Percentiles rank a stretch among this genome's conserved stretches.
phyloP scores from a whole-genome alignment of 2,797 vertebrate genomes.

The Ceyx erithaca region DNA sequence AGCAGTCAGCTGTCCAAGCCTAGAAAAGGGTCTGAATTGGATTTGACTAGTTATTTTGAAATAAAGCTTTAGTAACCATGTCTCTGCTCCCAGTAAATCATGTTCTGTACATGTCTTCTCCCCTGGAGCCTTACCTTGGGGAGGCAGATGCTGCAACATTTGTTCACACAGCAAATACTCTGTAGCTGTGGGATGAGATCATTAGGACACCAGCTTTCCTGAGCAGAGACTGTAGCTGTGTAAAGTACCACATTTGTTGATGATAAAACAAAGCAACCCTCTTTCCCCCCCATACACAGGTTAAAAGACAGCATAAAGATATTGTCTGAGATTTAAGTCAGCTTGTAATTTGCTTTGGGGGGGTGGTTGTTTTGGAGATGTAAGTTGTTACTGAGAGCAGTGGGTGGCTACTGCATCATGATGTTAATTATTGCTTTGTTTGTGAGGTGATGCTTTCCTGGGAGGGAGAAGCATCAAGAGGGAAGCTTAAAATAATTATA shows the following conservation, averaged over 20 bases:
- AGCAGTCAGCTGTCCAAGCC: background rate
- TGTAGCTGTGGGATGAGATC: background rate
- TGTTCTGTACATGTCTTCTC: fast-evolving
- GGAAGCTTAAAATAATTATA: conserved; percentile 1
- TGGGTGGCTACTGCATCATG: background rate
- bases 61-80: background rate
- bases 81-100: background rate
- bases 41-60: background rate
- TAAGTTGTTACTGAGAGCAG: background rate
- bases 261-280: background rate
- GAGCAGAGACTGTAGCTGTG: background rate
- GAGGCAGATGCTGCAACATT: background rate
- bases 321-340: background rate
- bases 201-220: background rate
- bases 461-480: background rate
- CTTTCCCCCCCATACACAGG: background rate
- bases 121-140: background rate
- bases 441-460: conserved; percentile 12
- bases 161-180: background rate
- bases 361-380: background rate
- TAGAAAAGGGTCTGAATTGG: background rate
- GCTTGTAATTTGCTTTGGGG: background rate
- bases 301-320: background rate
- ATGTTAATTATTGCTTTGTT: conserved; percentile 31
- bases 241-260: background rate